phyloP scores from a whole-genome alignment of 2,113 vertebrate genomes.

The Gobio gobio region DNA sequence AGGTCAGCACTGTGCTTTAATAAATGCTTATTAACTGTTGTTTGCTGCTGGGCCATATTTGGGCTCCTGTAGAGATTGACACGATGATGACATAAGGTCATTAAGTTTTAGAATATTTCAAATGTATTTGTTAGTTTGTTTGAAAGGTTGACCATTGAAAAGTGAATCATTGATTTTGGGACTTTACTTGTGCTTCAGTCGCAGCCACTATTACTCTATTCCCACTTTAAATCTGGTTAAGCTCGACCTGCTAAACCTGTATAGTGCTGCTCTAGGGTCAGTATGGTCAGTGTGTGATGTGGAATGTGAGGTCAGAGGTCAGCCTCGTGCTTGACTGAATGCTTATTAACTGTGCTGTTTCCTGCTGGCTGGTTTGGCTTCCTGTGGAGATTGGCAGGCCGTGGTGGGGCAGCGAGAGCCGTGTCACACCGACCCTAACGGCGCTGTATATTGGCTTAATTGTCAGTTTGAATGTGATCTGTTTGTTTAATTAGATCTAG shows the following conservation, averaged over 20 bases:
- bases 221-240: not conserved
- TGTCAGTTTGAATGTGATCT: constrained; percentile 56
- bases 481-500: constrained; percentile 57
- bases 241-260: not conserved
- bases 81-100: not conserved
- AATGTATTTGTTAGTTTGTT: not conserved
- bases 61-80: constrained; percentile 36
- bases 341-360: constrained; percentile 50
- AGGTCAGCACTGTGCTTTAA: constrained; percentile 50
- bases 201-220: not conserved
- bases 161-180: not conserved
- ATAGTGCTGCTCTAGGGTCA: not conserved
- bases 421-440: constrained; percentile 42
- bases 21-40: constrained; percentile 47
- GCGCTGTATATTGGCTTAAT: constrained; percentile 55
- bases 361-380: constrained; percentile 38
- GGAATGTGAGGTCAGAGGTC: constrained; percentile 50
- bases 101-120: not conserved
- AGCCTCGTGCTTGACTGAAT: constrained; percentile 45
- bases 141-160: not conserved
- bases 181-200: not conserved
- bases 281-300: constrained; percentile 26
- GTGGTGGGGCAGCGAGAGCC: constrained; percentile 43
- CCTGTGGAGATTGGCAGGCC: constrained; percentile 52
- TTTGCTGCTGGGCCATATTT: constrained; percentile 41